Evolutionary conservation across 2,797 vertebrate genomes (phyloP).

Genomic region (Knipowitschia caucasica): DNA sequence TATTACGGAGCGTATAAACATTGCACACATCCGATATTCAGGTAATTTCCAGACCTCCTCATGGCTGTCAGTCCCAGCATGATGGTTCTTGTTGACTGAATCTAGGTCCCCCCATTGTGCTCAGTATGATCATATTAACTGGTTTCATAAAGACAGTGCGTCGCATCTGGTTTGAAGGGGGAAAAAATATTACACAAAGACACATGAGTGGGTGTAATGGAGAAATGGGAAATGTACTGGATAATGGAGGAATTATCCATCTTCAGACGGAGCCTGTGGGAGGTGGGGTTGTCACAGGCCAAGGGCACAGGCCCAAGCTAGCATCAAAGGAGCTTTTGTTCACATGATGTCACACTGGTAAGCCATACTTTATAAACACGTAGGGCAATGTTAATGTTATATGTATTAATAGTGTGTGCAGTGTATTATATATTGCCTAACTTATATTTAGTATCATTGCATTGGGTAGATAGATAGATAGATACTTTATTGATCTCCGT

Average conservation of each 20-base stretch:
- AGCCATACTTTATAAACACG: too few relatives aligned
- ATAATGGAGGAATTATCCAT: constrained; percentile 47
- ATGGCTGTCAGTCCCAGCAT: constrained; percentile 3
- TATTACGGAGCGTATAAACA: background rate
- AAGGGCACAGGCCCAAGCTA: constrained; percentile 5
- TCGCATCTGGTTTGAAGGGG: constrained; percentile 46
- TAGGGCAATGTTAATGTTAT: too few relatives aligned
- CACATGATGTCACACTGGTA: background rate
- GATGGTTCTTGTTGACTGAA: constrained; percentile 25
- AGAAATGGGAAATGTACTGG: constrained; percentile 19
- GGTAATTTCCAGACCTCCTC: background rate
- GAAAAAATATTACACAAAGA: constrained; percentile 41
- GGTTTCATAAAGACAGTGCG: constrained; percentile 37
- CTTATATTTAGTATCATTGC: too few relatives aligned
- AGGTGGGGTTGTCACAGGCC: constrained; percentile 13
- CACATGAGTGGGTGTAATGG: constrained; percentile 38
- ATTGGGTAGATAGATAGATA: too few relatives aligned
- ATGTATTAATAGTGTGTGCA: too few relatives aligned
- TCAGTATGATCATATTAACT: constrained; percentile 40
- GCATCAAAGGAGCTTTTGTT: constrained; percentile 7
- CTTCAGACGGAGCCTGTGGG: constrained; percentile 18
- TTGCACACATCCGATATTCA: background rate
- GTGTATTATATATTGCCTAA: too few relatives aligned
- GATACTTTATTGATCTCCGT: too few relatives aligned
- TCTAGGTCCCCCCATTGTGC: constrained; percentile 25